phyloP scores from a whole-genome alignment of 1,140 invertebrate genomes.

The Protaetia brevitarsis region DNA sequence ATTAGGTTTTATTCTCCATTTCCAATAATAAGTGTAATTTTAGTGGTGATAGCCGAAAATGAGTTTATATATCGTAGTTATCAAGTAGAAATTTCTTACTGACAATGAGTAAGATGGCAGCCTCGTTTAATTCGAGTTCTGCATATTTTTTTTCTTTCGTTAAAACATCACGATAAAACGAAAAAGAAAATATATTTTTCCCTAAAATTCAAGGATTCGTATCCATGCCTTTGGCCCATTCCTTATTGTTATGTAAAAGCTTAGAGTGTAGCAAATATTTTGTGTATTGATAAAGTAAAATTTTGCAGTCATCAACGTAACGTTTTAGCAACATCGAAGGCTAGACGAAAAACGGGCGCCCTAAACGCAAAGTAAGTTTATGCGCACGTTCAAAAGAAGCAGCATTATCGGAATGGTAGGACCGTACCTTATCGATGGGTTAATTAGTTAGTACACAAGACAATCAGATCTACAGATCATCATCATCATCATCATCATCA shows the following conservation, averaged over 20 bases:
- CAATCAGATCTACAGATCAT: slow-evolving; percentile 17
- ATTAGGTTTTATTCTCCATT: no score
- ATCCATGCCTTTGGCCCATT: no score
- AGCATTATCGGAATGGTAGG: slow-evolving; percentile 7
- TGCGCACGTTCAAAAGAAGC: slow-evolving; percentile 8
- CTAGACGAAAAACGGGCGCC: neutral
- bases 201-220: no score
- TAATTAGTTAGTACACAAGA: slow-evolving; percentile 25
- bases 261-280: neutral
- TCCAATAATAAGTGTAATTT: no score
- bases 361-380: slow-evolving; percentile 9
- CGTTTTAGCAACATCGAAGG: slow-evolving; percentile 5
- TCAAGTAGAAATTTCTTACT: no score
- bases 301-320: neutral
- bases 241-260: neutral
- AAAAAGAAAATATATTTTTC: no score
- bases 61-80: no score
- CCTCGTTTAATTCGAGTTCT: no score
- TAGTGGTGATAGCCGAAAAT: no score
- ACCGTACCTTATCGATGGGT: slow-evolving; percentile 35
- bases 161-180: no score
- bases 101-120: no score
- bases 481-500: slow-evolving; percentile 3
- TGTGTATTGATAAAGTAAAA: neutral
- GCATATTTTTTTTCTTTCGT: no score